Evolutionary conservation across 2,113 vertebrate species (phyloP), one percentile per base, ranked within the genome.

Genomic region (Grallaria varia): DNA sequence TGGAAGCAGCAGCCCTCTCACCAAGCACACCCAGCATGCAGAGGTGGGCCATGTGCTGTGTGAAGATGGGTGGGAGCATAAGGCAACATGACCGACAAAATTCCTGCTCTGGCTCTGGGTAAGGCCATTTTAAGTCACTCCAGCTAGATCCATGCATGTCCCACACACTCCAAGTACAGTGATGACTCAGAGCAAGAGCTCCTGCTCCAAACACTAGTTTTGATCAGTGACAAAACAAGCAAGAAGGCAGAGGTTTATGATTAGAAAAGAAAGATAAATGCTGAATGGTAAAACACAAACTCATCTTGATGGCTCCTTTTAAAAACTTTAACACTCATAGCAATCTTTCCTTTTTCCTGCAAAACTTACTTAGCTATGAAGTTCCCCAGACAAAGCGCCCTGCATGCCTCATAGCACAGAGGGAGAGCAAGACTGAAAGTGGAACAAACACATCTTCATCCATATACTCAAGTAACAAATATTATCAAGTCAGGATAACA

Each of bases 371-470:
- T 80, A 84, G 42, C 33, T 84, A 44, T 49, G 19, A 84, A 60
- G 50, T 49, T 73, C 33, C 52, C 53, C 50, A 28, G 30, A 84
- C 25, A 80, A 79, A 91, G 73, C 77, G 33, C 25, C 6, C 24
- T 66, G 27, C 52, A 67, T 2, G 2, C 35, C 35, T 63, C 73
- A 44, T 0, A 68, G 53, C 53, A 67, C 0, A 81, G 44, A 66
- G 45, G 28, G 25, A 77, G 39, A 87, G 40, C 44, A 60, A 56
- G 45, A 81, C 24, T 69, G 39, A 7, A 92, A 84, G 24, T 27
- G 50, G 55, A 92, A 87, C 1, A 0, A 62, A 42, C 0, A 3
- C 0, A 0, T 52, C 60, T 82, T 81, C 50, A 16, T 73, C 59
- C 63, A 72, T 8, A 44, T n/a, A 89, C 62, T 1, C 44, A 37